Evolutionary conservation across 2,888 invertebrate species (phyloP), one percentile per base, ranked within the genome.

Genomic region (Microctonus aethiopoides): DNA sequence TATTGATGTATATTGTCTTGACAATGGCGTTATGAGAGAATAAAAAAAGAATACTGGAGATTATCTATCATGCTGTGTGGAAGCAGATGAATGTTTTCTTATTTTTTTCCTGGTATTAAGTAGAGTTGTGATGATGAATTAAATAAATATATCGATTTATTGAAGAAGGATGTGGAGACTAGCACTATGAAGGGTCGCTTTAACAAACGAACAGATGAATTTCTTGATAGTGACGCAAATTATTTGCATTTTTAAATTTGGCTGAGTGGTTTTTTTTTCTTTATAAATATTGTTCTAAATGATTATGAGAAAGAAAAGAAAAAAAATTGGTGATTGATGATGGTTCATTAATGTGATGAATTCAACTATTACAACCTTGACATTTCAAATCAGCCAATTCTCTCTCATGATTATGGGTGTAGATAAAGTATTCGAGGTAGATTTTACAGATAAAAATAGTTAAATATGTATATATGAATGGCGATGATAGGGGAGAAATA

Each of bases 311-410:
- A 29, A 29, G 7, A 7, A 29, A 29, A 29, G n/a, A n/a, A 29
- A 29, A 29, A 29, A 29, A 29, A 29, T 5, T 29, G 46, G 16
- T 7, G 46, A 46, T 46, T 46, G 9, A 46, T 46, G 46, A n/a
- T 6, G 16, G 6, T 7, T 46, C 20, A 20, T 46, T 46, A 46
- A 6, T 16, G 16, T 7, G 16, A n/a, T 5, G n/a, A 39, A n/a
- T 39, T 39, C 39, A 39, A 4, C 39, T 39, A n/a, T n/a, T 2
- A 39, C n/a, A 39, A 39, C 39, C 39, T 39, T 39, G 39, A n/a
- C 39, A 39, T 39, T 39, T 39, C n/a, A n/a, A 39, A n/a, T 39
- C 39, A 39, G 36, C 11, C 84, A 41, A 86, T 86, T 76, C 77
- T 87, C 69, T 77, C 83, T 5, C n/a, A 46, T 54, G 60, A 52